Base-by-base conservation (phyloP, 2,888 invertebrate genomes). In the Hypselothyrea guttata region DNA sequence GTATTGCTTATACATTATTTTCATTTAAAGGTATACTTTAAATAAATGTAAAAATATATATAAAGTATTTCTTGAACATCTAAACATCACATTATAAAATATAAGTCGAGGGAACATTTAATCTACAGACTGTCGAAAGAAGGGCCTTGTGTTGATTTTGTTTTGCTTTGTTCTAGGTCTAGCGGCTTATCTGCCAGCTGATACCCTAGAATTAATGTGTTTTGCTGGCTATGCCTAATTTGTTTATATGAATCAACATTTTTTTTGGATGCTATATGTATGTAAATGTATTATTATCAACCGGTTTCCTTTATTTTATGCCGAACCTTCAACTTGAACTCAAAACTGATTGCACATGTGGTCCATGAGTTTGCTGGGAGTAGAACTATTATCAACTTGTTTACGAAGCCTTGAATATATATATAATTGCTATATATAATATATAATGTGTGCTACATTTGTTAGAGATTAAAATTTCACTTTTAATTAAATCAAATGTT, bases 291-390 rank as follows among this genome's bases (percentile, higher is more conserved):
- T 22, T 2, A 22, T 22, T 22, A 22, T 22, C 22, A 22, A 11
- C 11, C 12, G 8, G n/a, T 3, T 31, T 40, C 28, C 3, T 5
- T 8, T 28, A 7, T 1, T 8, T 0, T 4, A 18, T 7, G 7
- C 7, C 38, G 46, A 35, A 54, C 48, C 57, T 54, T 57, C 11
- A 52, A 42, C 68, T 61, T 61, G 44, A 66, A 60, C 59, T 54
- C 5, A 5, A 13, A 13, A 9, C 18, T 37, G 9, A 40, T n/a
- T 49, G 30, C 27, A 2, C 16, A 8, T 28, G 9, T 8, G 7
- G 9, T 8, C 1, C 28, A 9, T 13, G 4, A 28, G 33, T 38
- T 33, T 40, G 27, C 35, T 34, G 22, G 34, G 27, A 16, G 1
- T 8, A 16, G 4, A 13, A 27, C 1, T 16, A 33, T 13, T 15